These are phyloP conservation scores for Elysia crispata DNA, from an alignment of 2,888 invertebrate species.

Conservation along the genomic window DNA sequence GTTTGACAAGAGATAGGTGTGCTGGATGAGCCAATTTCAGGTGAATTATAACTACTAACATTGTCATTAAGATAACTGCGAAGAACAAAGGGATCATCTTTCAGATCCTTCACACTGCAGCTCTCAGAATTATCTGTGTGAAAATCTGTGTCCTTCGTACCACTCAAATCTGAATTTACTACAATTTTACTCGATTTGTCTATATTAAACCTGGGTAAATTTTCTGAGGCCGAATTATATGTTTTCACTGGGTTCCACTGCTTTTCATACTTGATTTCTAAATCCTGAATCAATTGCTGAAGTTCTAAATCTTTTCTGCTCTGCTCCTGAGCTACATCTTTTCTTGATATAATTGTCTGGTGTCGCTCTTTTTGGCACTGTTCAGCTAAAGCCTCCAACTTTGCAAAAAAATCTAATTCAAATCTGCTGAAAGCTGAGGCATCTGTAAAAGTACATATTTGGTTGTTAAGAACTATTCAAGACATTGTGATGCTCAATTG, in stretches of 20 bases:
- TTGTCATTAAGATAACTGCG: slow-evolving; percentile 3
- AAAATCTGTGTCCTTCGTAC: too few relatives aligned
- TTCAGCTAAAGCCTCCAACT: slow-evolving; percentile 58
- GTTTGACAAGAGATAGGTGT: too few relatives aligned
- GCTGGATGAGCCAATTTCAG: too few relatives aligned
- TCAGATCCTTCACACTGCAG: neutral
- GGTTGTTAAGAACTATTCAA: too few relatives aligned
- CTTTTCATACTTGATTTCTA: slow-evolving; percentile 52
- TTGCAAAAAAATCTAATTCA: slow-evolving; percentile 64
- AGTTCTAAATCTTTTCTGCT: slow-evolving; percentile 60
- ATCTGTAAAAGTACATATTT: slow-evolving; percentile 39
- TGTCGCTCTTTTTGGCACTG: slow-evolving; percentile 63
- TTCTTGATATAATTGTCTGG: slow-evolving; percentile 51
- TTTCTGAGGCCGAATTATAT: too few relatives aligned
- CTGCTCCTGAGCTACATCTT: slow-evolving; percentile 59
- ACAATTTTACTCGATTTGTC: neutral
- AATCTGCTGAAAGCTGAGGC: slow-evolving; percentile 58
- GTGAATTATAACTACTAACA: neutral
- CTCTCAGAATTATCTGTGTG: too few relatives aligned
- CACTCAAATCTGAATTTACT: too few relatives aligned
- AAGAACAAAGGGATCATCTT: slow-evolving; percentile 2
- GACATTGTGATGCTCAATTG: too few relatives aligned
- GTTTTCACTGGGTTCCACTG: slow-evolving; percentile 21
- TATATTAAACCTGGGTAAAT: too few relatives aligned
- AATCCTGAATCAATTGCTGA: slow-evolving; percentile 57